These are phyloP conservation scores for Diaprepes abbreviatus DNA, from an alignment of 2,888 invertebrate species.

Conservation along the genomic window DNA sequence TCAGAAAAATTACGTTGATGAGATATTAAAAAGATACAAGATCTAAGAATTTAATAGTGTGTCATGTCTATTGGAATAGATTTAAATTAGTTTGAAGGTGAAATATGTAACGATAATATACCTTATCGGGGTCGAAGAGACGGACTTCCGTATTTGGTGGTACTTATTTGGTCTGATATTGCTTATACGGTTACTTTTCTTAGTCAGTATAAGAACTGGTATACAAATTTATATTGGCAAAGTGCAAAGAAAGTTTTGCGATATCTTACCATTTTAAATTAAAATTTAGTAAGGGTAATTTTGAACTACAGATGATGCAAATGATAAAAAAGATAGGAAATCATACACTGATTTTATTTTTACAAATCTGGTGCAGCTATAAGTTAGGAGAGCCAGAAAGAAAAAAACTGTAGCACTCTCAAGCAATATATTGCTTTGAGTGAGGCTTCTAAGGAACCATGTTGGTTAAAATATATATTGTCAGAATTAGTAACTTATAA, in stretches of 20 bases:
- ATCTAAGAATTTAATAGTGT: constrained; percentile 23
- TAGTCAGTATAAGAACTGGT: constrained; percentile 32
- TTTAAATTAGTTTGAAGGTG: constrained; percentile 4
- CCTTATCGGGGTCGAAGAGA: constrained; percentile 20
- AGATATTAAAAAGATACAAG: constrained; percentile 9
- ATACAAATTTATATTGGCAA: constrained; percentile 26
- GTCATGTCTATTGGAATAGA: constrained; percentile 8
- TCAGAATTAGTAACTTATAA: too few species aligned
- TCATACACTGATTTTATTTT: too few species aligned
- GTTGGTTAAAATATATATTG: too few species aligned
- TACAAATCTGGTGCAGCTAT: too few species aligned
- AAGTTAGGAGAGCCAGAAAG: too few species aligned
- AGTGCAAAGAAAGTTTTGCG: constrained; percentile 29
- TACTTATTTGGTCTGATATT: constrained; percentile 25
- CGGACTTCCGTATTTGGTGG: constrained; percentile 19
- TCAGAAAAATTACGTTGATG: constrained; percentile 45
- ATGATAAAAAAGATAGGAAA: too few species aligned
- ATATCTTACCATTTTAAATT: constrained; percentile 24
- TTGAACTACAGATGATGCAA: neutral
- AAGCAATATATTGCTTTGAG: too few species aligned
- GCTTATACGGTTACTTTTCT: constrained; percentile 22
- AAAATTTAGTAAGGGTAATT: constrained; percentile 5
- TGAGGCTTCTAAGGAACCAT: too few species aligned
- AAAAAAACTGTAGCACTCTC: too few species aligned
- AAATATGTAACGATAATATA: constrained; percentile 1